A percentile compares a stretch with the other conserved stretches of the same genome.
These are phyloP conservation scores for Sylvia atricapilla DNA, from an alignment of 2,113 vertebrate species.

Conservation along the genomic window DNA sequence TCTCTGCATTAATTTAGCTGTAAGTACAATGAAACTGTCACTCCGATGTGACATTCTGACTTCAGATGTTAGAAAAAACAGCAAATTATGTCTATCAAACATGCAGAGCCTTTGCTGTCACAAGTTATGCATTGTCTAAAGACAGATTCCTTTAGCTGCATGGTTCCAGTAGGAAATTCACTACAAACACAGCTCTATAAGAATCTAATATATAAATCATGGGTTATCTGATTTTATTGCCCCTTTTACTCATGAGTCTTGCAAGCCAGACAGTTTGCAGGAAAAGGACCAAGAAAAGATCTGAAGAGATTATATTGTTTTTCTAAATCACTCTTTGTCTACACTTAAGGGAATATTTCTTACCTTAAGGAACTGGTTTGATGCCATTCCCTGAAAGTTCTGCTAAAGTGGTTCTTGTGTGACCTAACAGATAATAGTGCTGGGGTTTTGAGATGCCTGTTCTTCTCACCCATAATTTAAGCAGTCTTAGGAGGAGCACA, in stretches of 20 bases:
- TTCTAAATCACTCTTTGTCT: background rate
- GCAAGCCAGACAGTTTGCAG: background rate
- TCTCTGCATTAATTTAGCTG: slow-evolving; percentile 5
- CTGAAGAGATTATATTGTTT: background rate
- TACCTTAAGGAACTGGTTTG: background rate
- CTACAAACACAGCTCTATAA: background rate
- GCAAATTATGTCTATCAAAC: background rate
- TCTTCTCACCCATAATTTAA: slow-evolving; percentile 17
- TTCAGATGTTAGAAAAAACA: slow-evolving; percentile 22
- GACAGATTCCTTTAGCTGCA: background rate
- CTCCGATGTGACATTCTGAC: slow-evolving; percentile 2
- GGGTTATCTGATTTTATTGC: background rate
- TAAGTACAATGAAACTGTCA: slow-evolving; percentile 3
- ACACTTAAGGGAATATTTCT: background rate
- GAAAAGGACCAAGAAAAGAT: background rate
- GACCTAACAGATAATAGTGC: slow-evolving; percentile 16
- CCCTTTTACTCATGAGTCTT: background rate
- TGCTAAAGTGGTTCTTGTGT: background rate
- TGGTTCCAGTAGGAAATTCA: background rate
- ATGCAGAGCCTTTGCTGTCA: background rate
- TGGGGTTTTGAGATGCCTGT: slow-evolving; percentile 23
- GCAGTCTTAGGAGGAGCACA: background rate
- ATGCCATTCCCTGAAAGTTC: background rate
- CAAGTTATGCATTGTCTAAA: background rate
- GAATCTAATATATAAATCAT: background rate